Base-by-base conservation (phyloP, 2,113 vertebrate species). In the Miniopterus natalensis region DNA sequence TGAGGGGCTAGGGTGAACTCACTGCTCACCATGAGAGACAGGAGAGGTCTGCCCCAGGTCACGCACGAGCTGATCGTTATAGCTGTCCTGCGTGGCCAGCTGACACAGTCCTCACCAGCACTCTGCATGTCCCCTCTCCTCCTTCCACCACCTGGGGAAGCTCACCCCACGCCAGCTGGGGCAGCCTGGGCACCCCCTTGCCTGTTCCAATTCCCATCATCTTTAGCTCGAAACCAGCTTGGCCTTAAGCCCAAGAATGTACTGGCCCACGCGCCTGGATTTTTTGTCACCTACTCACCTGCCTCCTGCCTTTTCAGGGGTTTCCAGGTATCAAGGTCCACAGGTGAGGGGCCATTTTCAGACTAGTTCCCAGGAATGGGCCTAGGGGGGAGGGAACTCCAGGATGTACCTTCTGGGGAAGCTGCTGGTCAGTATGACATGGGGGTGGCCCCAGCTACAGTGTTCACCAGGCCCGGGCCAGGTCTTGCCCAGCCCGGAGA, bases 211-310 rank as follows among this genome's bases (percentile, higher is more conserved):
- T 12, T 49, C 11, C 40, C 55, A 1, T 9, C 27, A 8, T 15
- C 18, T 31, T 55, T 49, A 7, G 75, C 25, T 74, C 63, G 79
- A 88, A 81, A 47, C 36, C 29, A 75, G 68, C 45, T 51, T 65
- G 88, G 80, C 88, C 29, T 71, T 21, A 20, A 77, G 93, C 88
- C 65, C 78, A 92, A 47, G 93, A 92, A 84, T 53, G 79, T 65
- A 49, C n/a, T 15, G 59, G 85, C 75, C 75, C 42, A 55, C 18
- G n/a, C 10, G 1, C 45, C 59, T 66, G 47, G 15, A 83, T 87
- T 75, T 78, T 93, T 53, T 1, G 81, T 79, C 53, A 40, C 71
- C 90, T 51, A 73, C 90, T 95, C 77, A 92, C 29, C 70, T 79
- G 84, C 59, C 49, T 49, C 51, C 55, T 55, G 75, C 3, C 20